Conservation (phyloP, 2,797 vertebrate species). For the Coccyzus lansbergi region DNA sequence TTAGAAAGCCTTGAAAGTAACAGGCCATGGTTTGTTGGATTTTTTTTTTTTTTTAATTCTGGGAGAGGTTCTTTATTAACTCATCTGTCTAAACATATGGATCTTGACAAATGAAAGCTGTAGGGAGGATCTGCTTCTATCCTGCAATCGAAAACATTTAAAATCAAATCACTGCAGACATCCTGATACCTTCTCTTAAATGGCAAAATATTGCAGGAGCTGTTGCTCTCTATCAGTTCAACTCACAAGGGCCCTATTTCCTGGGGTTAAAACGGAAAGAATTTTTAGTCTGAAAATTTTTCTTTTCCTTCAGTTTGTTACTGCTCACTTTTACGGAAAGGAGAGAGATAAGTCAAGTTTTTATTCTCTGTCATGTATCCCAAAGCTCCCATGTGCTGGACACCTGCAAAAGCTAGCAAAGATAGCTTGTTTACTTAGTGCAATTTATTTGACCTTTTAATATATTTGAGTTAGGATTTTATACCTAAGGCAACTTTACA, state of each 20-base stretch:
- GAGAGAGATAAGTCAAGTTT: constrained; percentile 66
- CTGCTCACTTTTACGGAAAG: constrained; percentile 41
- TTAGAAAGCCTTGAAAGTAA: constrained; percentile 31
- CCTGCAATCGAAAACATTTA: constrained; percentile 45
- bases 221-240: constrained; percentile 16
- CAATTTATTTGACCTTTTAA: constrained; percentile 75
- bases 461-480: constrained; percentile 77
- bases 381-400: constrained; percentile 58
- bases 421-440: constrained; percentile 65
- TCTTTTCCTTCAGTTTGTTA: constrained; percentile 14
- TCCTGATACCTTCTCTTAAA: background rate
- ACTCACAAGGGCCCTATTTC: background rate
- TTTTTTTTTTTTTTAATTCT: background rate
- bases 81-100: constrained; percentile 67
- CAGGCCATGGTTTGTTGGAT: background rate
- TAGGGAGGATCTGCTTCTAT: constrained; percentile 43
- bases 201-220: background rate
- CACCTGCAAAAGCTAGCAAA: constrained; percentile 69
- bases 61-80: constrained; percentile 41
- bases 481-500: constrained; percentile 61
- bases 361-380: constrained; percentile 57
- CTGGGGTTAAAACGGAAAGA: constrained; percentile 24
- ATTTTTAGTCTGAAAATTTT: constrained; percentile 27
- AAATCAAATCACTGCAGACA: constrained; percentile 37
- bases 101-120: constrained; percentile 61